These are phyloP conservation scores for Oreochromis niloticus DNA, from an alignment of 2,113 vertebrate genomes.

Conservation along the genomic window DNA sequence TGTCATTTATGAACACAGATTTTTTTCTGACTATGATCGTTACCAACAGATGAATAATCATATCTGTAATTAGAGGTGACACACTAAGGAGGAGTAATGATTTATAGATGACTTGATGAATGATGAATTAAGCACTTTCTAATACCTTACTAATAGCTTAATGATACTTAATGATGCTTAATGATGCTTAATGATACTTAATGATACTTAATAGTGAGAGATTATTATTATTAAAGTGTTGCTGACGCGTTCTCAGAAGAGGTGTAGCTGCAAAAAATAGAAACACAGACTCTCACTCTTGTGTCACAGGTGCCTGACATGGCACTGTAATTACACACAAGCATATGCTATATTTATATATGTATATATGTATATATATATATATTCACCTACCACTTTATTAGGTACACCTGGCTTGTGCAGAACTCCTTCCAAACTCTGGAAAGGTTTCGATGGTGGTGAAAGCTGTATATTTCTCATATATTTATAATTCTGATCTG, in stretches of 20 bases:
- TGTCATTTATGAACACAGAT: background rate
- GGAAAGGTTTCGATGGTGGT: too few species aligned
- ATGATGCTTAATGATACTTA: background rate
- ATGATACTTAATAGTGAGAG: background rate
- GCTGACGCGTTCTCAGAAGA: background rate
- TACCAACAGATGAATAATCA: background rate
- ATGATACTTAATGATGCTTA: too few species aligned
- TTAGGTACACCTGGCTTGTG: background rate
- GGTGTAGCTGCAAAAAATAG: background rate
- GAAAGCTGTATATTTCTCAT: too few species aligned
- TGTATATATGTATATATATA: background rate
- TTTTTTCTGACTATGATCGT: background rate
- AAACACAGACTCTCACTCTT: background rate
- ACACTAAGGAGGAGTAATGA: fast-evolving
- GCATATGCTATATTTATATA: too few species aligned
- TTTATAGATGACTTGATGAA: background rate
- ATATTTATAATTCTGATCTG: too few species aligned
- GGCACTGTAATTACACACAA: background rate
- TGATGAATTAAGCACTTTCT: background rate
- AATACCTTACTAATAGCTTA: background rate
- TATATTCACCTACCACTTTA: background rate
- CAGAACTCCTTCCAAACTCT: too few species aligned
- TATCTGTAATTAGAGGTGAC: background rate
- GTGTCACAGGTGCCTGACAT: background rate
- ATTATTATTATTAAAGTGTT: background rate